Base-by-base conservation (phyloP, 2,888 invertebrate genomes). In the Cephalotes varians region DNA sequence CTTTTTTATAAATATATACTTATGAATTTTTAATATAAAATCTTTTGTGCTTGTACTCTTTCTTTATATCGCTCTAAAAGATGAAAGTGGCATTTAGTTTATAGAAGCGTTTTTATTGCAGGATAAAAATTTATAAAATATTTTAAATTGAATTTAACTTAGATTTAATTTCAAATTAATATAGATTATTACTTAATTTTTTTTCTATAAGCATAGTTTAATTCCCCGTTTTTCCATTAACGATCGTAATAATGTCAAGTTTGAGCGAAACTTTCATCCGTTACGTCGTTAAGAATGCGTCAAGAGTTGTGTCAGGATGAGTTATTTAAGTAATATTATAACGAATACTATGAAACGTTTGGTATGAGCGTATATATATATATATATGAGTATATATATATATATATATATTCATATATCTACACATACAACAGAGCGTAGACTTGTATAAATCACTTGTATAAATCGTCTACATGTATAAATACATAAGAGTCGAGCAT, bases 291-390 rank as follows among this genome's bases (percentile, higher is more conserved):
- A 80, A 62, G 58, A 79, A 82, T 74, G 82, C 65, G 77, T 82
- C 83, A 83, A 49, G 58, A 84, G 12, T 51, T 65, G 73, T 65
- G 86, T 82, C 86, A 69, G 49, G 82, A 73, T 88, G 79, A 85
- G 85, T 86, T 85, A 85, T 83, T 86, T 80, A 83, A 85, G 65
- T 77, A 86, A 86, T 86, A 82, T 65, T 58, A 62, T 85, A 83
- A 88, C 83, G 80, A 88, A 80, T 47, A 80, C 67, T 56, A 15
- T 44, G 71, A 60, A 69, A 49, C 47, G 60, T 56, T 69, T 34
- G 51, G 25, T 54, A n/a, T 12, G 9, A 54, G 5, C 40, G 10
- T n/a, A 31, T 18, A 10, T 15, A 12, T 34, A 15, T 34, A 31
- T 15, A 21, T 18, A 31, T 9, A n/a, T 12, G 9, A 54, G 5